Evolutionary conservation across 2,888 invertebrate species (phyloP).

Genomic region (Pristionchus entomophagus): DNA sequence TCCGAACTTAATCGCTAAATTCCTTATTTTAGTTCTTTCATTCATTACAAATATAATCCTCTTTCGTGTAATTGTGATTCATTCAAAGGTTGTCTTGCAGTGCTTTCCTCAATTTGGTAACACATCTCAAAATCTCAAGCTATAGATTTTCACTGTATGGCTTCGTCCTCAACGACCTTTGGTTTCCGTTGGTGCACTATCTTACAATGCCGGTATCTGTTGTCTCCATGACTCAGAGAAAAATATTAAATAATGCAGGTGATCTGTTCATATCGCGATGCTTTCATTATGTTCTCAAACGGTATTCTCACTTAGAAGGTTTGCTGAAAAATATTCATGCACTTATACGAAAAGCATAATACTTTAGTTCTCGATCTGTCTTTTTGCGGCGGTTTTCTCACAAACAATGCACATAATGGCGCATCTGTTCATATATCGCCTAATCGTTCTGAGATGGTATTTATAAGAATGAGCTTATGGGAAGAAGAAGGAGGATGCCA

Average conservation of each 20-base stretch:
- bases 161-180: background rate
- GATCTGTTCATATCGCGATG: conserved; percentile 23
- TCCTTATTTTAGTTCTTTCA: background rate
- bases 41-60: background rate
- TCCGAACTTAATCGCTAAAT: no score
- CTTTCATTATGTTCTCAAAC: conserved; percentile 9
- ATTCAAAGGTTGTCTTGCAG: conserved; percentile 21
- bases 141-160: background rate
- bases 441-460: background rate
- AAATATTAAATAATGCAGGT: background rate
- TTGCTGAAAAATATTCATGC: background rate
- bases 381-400: background rate
- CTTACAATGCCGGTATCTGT: background rate
- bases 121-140: background rate
- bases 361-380: background rate
- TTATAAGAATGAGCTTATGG: no score
- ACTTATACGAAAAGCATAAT: background rate
- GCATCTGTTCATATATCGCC: conserved; percentile 28
- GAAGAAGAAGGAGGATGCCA: background rate
- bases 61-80: background rate
- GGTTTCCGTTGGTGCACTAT: background rate
- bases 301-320: conserved; percentile 18
- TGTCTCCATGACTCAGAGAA: background rate
- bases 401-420: conserved; percentile 4
- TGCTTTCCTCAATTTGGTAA: background rate